These are phyloP conservation scores for Iguana delicatissima DNA, from an alignment of 2,797 vertebrate species.

Conservation along the genomic window DNA sequence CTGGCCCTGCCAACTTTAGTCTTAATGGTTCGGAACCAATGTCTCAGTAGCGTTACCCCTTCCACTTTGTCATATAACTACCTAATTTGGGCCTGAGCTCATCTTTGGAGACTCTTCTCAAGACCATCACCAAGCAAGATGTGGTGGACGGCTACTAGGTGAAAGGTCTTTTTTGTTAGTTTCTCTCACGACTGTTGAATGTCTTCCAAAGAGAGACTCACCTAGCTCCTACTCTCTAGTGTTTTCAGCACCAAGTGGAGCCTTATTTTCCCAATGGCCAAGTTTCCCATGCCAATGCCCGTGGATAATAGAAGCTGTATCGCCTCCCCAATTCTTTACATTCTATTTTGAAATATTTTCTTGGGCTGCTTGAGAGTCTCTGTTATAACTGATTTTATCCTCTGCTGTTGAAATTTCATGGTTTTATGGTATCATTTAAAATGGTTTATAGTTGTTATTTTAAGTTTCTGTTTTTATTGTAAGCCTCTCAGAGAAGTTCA, in stretches of 20 bases:
- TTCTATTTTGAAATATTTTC: too few species aligned
- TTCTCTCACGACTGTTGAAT: too few species aligned
- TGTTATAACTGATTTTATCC: not conserved
- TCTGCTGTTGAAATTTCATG: constrained; percentile 15
- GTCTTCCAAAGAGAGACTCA: too few species aligned
- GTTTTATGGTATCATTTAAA: constrained; percentile 1
- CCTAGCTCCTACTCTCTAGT: not conserved
- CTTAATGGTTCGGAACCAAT: not conserved
- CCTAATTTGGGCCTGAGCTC: not conserved
- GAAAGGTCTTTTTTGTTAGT: not conserved
- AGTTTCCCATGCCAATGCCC: too few species aligned
- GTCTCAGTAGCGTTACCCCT: too few species aligned
- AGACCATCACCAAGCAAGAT: not conserved
- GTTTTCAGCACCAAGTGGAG: not conserved
- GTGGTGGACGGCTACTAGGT: not conserved
- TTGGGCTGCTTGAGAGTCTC: not conserved
- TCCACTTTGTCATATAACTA: not conserved
- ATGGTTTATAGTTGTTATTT: not conserved
- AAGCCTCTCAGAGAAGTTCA: not conserved
- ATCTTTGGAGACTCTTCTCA: not conserved
- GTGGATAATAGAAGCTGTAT: too few species aligned
- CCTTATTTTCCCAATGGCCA: not conserved
- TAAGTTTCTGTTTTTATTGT: not conserved
- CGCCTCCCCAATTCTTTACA: too few species aligned
- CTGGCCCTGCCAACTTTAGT: not conserved